Evolutionary conservation across 2,113 vertebrate genomes (phyloP).

Genomic region (Mus musculus): DNA sequence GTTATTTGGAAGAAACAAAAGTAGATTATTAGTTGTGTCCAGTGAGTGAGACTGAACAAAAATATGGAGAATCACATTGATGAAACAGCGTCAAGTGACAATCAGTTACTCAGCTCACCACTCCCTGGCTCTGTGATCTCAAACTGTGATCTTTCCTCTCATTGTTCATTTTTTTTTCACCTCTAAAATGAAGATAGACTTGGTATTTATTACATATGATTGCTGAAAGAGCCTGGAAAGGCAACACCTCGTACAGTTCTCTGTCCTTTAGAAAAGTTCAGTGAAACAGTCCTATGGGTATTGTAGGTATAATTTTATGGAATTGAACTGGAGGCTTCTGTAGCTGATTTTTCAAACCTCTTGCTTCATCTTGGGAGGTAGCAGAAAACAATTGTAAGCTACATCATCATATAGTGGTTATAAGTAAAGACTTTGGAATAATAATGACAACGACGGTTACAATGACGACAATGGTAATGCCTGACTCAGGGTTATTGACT

Average conservation of each 20-base stretch:
- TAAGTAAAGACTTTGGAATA: neutral
- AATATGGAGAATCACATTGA: neutral
- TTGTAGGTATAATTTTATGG: neutral
- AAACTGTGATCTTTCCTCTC: neutral
- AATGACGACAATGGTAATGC: neutral
- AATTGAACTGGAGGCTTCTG: neutral
- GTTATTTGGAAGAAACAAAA: neutral
- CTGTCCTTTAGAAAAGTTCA: neutral
- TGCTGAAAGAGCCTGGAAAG: neutral
- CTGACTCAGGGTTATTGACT: neutral
- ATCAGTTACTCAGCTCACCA: rapidly evolving
- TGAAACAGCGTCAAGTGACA: neutral
- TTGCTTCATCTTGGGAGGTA: neutral
- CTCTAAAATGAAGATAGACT: conserved; percentile 3
- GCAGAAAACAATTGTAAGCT: no score
- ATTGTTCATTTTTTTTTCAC: neutral
- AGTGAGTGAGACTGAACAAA: neutral
- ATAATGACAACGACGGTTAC: no score
- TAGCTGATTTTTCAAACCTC: neutral
- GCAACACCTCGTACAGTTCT: neutral
- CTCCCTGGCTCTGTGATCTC: neutral
- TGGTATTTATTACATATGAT: neutral
- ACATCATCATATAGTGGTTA: neutral
- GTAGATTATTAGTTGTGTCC: neutral
- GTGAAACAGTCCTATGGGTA: no score